Base-by-base conservation (phyloP, 2,888 invertebrate genomes). In the Andrena marginata region DNA sequence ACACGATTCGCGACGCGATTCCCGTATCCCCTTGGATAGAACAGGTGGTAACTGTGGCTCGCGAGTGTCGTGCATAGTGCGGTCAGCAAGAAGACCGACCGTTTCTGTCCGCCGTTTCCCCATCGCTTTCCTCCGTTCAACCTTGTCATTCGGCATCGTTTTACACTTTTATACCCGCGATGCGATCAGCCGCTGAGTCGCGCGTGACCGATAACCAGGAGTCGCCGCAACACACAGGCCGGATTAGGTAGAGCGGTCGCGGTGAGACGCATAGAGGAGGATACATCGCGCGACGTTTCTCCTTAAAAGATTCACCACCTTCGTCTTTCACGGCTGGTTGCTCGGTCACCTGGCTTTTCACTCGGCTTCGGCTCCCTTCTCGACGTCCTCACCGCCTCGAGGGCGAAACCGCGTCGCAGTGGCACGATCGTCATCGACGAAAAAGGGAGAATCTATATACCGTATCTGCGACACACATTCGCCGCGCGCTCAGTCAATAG, bases 361-460 rank as follows among this genome's bases (percentile, higher is more conserved):
- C 31, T 51, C 62, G 33, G 2, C 59, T 56, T 59, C 75, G 26
- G 5, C 35, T 2, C 64, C 31, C 13, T 48, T 48, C 33, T 42
- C n/a, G 35, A 10, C 10, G 35, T 49, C 35, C 48, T 33, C 13
- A 29, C 2, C 76, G 16, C 31, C 63, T 67, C 35, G 48, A 29
- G 64, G 72, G 72, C 10, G 49, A 62, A 70, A 73, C 68, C 80
- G 80, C 75, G 82, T 63, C 79, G 68, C 72, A 77, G 80, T 49
- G 59, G 35, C 63, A 75, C 75, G 75, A 75, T 75, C 78, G 81
- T 79, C 81, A 79, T 73, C 79, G 79, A 81, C 72, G 73, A 80
- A 75, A 80, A 82, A 75, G 75, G 80, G 63, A 75, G 80, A 76
- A 72, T 51, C 80, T 82, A 82, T 80, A 82, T 80, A 82, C 54